phyloP scores from a whole-genome alignment of 2,113 vertebrate species.

The Butastur rufipennis region DNA sequence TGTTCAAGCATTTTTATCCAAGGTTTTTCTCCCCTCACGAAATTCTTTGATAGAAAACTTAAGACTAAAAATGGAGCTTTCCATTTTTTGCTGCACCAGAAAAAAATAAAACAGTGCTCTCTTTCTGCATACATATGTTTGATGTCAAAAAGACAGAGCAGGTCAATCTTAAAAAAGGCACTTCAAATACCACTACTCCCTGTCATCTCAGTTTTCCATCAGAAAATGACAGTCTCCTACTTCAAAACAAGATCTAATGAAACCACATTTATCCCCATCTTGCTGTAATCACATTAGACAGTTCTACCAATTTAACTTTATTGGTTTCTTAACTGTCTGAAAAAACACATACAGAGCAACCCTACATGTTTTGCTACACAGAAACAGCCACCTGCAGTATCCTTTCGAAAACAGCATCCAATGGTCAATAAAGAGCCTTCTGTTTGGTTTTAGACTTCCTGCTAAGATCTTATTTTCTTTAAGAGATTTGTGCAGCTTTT shows the following conservation, averaged over 20 bases:
- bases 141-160: slow-evolving; percentile 32
- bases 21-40: neutral
- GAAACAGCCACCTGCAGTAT: slow-evolving; percentile 23
- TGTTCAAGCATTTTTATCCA: neutral
- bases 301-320: slow-evolving; percentile 39
- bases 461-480: slow-evolving; percentile 30
- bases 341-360: neutral
- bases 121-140: neutral
- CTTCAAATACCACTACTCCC: neutral
- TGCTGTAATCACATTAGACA: slow-evolving; percentile 39
- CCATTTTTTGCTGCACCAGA: neutral
- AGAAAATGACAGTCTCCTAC: slow-evolving; percentile 2
- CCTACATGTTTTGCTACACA: neutral
- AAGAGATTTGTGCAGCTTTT: neutral
- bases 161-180: slow-evolving; percentile 21
- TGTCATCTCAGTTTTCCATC: slow-evolving; percentile 32
- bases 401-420: neutral
- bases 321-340: neutral
- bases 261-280: slow-evolving; percentile 31
- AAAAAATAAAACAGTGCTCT: neutral
- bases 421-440: neutral
- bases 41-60: neutral
- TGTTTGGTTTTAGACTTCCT: neutral
- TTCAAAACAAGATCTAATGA: slow-evolving; percentile 38
- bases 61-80: neutral